Base-by-base conservation (phyloP, 2,797 vertebrate species). In the Myotis findleyi region DNA sequence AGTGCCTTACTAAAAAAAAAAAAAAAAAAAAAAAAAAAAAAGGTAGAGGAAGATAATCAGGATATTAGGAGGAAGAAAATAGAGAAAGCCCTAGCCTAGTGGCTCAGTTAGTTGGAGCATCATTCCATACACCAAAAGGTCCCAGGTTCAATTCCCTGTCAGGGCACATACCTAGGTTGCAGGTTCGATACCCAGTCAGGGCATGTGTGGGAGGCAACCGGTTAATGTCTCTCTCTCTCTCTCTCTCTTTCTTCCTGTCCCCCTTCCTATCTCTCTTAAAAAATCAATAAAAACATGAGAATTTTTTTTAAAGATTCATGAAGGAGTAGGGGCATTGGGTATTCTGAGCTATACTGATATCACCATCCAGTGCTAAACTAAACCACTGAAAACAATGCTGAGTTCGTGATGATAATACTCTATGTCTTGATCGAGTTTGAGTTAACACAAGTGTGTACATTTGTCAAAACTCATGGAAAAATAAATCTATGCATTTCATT, bases 401-500 rank as follows among this genome's bases (percentile, higher is more conserved):
- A 12, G 25, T n/a, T 69, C 38, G 30, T 10, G 33, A 62, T 14
- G 11, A 2, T 20, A 8, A 55, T 18, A 1, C 38, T 76, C 38
- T n/a, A 6, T n/a, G 16, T 55, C 51, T 87, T 17, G 30, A 49
- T 88, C 53, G 55, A 10, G 9, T 41, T 85, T 82, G 33, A 25
- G 21, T 93, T 59, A 77, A 57, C 41, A 77, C 25, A 30, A 47
- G 16, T 30, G 9, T 36, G 13, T 33, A 38, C 44, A 30, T 51
- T n/a, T 82, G 86, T 79, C 71, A 93, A 59, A 93, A 87, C 16
- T 51, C 51, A 13, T 9, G 44, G 53, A 10, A 85, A 90, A 85
- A 73, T 68, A 51, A 18, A 64, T 25, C 27, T 10, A 7, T 64
- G 14, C 41, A 38, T 90, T 76, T 92, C 55, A 25, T 20, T 59